phyloP scores from a whole-genome alignment of 2,888 invertebrate genomes.

The Cryptocephalus primarius region DNA sequence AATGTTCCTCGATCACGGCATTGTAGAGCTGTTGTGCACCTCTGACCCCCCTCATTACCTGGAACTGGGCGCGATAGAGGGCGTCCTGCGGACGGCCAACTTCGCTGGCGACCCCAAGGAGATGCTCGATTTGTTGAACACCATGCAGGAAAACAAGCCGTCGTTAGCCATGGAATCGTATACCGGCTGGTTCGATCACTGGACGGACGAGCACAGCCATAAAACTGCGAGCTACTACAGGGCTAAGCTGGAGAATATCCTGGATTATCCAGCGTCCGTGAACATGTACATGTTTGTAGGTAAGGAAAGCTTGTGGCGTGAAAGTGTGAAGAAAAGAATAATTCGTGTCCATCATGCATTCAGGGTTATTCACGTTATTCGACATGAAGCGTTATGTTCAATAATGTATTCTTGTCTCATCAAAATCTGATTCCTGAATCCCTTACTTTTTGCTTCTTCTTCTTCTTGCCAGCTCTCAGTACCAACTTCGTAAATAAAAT shows the following conservation, averaged over 20 bases:
- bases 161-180: constrained; percentile 50
- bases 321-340: too few species aligned
- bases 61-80: constrained; percentile 15
- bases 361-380: too few species aligned
- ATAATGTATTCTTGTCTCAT: too few species aligned
- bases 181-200: constrained; percentile 52
- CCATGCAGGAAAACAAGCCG: constrained; percentile 41
- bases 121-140: constrained; percentile 35
- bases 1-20: constrained; percentile 28
- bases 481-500: too few species aligned
- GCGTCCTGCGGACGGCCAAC: constrained; percentile 41
- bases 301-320: too few species aligned
- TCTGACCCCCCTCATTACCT: constrained; percentile 35
- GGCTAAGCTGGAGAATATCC: constrained; percentile 22
- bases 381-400: too few species aligned
- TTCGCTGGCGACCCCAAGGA: constrained; percentile 34
- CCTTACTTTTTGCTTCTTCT: too few species aligned
- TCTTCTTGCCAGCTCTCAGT: too few species aligned
- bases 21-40: constrained; percentile 40
- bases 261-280: constrained; percentile 41
- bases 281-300: constrained; percentile 87
- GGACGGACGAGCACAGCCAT: constrained; percentile 34
- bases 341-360: too few species aligned
- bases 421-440: too few species aligned
- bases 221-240: constrained; percentile 19